phyloP scores from a whole-genome alignment of 2,888 invertebrate genomes.

The Eretmocerus hayati region DNA sequence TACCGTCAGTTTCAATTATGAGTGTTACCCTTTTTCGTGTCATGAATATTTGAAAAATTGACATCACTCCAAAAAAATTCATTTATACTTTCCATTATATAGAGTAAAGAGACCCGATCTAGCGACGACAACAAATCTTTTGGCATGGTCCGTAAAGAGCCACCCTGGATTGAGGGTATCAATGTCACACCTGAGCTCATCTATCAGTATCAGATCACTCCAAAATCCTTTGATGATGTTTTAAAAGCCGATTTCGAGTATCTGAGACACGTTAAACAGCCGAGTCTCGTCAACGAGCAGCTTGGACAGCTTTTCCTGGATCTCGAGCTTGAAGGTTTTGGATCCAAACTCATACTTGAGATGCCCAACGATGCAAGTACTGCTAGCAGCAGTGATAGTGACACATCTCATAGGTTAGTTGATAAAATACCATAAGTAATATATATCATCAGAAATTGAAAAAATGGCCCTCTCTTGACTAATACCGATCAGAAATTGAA shows the following conservation, averaged over 20 bases:
- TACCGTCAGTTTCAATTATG: no score
- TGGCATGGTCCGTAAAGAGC: conserved; percentile 44
- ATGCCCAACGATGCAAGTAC: conserved; percentile 56
- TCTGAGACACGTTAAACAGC: conserved; percentile 55
- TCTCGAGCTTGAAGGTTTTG: conserved; percentile 57
- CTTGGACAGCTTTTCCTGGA: conserved; percentile 63
- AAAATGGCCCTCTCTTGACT: no score
- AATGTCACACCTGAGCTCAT: conserved; percentile 60
- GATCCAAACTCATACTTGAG: conserved; percentile 54
- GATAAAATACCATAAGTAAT: not conserved
- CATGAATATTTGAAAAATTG: no score
- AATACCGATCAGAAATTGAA: no score
- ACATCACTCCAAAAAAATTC: no score
- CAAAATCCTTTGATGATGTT: conserved; percentile 55
- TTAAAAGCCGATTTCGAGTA: conserved; percentile 56
- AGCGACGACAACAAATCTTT: no score
- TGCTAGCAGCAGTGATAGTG: conserved; percentile 44
- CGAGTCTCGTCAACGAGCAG: conserved; percentile 65
- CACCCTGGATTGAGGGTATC: conserved; percentile 64
- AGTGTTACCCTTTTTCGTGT: no score
- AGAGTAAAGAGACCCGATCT: conserved; percentile 1
- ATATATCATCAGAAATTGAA: no score
- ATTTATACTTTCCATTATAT: not conserved
- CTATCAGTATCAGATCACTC: conserved; percentile 61
- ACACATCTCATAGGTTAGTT: conserved; percentile 16